phyloP scores from a whole-genome alignment of 2,113 vertebrate genomes.

The Epinephelus moara region DNA sequence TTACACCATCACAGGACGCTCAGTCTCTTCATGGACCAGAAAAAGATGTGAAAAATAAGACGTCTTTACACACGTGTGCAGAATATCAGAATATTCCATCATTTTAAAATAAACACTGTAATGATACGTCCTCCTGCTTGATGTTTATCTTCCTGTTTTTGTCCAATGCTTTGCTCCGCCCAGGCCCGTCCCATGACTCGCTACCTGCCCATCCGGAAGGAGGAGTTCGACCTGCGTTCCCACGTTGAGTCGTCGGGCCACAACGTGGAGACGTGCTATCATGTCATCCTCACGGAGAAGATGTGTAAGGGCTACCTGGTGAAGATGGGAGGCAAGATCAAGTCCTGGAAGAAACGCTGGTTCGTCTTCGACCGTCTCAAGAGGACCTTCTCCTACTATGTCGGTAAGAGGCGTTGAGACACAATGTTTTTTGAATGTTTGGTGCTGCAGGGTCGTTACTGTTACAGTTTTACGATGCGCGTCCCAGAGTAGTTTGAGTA shows the following conservation, averaged over 20 bases:
- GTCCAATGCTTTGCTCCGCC: neutral
- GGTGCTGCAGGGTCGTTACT: neutral
- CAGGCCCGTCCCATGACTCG: conserved; percentile 96
- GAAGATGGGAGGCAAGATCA: conserved; percentile 99
- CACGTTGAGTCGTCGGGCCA: conserved; percentile 96
- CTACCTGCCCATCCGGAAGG: conserved; percentile 96
- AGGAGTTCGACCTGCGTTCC: conserved; percentile 95
- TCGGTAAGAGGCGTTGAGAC: conserved; percentile 82
- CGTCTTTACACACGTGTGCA: neutral
- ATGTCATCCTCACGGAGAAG: conserved; percentile 93
- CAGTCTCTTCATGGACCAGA: neutral
- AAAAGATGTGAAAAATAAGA: neutral
- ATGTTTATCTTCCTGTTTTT: neutral
- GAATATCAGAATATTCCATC: neutral
- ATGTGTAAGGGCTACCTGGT: conserved; percentile 97
- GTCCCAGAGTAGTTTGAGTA: neutral
- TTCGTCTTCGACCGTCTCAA: conserved; percentile 99
- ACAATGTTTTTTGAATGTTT: neutral
- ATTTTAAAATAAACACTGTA: neutral
- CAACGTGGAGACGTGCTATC: conserved; percentile 93
- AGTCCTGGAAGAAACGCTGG: conserved; percentile 99
- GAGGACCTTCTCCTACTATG: conserved; percentile 95
- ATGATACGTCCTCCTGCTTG: neutral
- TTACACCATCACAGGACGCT: neutral
- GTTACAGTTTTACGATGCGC: neutral